phyloP scores from a whole-genome alignment of 2,888 invertebrate genomes.

The Dynastes maya region DNA sequence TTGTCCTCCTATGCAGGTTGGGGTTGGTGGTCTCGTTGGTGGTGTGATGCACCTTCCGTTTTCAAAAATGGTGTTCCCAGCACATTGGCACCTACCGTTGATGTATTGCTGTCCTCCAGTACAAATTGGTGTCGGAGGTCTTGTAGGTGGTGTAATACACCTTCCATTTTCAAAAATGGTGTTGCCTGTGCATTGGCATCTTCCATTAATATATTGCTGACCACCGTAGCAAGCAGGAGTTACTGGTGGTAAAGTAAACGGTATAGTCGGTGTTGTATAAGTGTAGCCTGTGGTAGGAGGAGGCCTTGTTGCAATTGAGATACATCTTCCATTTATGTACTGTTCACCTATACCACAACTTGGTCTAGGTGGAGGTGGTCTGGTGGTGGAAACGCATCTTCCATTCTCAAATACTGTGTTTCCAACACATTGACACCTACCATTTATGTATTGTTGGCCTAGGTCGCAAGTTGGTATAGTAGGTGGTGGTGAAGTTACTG shows the following conservation, averaged over 20 bases:
- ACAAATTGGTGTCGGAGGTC: conserved; percentile 28
- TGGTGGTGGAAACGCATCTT: background rate
- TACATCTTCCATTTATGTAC: conserved; percentile 45
- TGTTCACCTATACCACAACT: conserved; percentile 19
- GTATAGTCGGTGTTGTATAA: conserved; percentile 26
- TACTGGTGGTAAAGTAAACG: conserved; percentile 35
- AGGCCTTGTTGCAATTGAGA: conserved; percentile 25
- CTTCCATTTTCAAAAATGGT: conserved; percentile 17
- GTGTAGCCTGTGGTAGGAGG: conserved; percentile 23
- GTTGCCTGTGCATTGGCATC: conserved; percentile 22
- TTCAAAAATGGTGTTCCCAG: background rate
- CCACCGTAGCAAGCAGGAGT: conserved; percentile 9
- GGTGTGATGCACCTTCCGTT: conserved; percentile 38
- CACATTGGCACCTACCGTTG: conserved; percentile 32
- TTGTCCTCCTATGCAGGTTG: conserved; percentile 23
- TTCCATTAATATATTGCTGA: conserved; percentile 34
- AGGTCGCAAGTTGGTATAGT: conserved; percentile 29
- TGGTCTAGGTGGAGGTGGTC: background rate
- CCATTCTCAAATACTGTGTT: conserved; percentile 24
- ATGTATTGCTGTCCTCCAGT: conserved; percentile 26
- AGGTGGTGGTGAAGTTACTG: conserved; percentile 45
- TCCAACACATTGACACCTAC: conserved; percentile 43
- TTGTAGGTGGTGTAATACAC: conserved; percentile 8
- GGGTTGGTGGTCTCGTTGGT: background rate
- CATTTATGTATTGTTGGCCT: conserved; percentile 29